Percentiles rank a stretch among this genome's conserved stretches.
Evolutionary conservation across 2,888 invertebrate species (phyloP).

Genomic region (Chrysodeixis includens): DNA sequence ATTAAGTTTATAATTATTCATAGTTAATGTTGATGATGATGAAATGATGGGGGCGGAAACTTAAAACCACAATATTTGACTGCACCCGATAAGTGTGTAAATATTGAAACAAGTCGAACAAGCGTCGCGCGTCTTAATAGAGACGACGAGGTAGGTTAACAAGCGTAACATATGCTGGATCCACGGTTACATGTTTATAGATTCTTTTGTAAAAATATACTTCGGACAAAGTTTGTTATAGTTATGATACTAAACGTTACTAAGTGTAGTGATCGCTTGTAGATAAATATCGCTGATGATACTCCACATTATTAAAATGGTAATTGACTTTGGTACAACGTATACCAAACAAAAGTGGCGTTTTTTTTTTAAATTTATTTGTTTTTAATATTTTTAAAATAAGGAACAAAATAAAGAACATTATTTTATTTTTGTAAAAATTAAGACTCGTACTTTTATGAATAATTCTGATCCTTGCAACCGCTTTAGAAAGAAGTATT

Average conservation of each 20-base stretch:
- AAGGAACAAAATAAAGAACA: too few species aligned
- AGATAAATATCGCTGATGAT: not conserved
- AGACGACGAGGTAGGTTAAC: slow-evolving; percentile 52
- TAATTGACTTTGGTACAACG: not conserved
- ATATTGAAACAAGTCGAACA: slow-evolving; percentile 50
- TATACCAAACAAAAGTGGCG: too few species aligned
- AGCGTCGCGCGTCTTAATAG: slow-evolving; percentile 57
- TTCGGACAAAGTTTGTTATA: slow-evolving; percentile 17
- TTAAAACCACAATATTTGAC: slow-evolving; percentile 23
- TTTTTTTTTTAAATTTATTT: too few species aligned
- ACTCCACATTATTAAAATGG: not conserved
- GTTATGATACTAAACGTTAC: not conserved
- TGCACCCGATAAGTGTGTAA: slow-evolving; percentile 28
- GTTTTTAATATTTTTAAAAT: too few species aligned
- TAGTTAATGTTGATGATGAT: too few species aligned
- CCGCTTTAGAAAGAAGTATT: slow-evolving; percentile 13
- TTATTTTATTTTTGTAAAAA: too few species aligned
- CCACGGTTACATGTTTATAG: slow-evolving; percentile 25
- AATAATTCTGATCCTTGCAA: not conserved
- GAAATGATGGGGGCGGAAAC: slow-evolving; percentile 15
- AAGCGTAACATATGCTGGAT: slow-evolving; percentile 46
- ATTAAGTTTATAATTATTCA: too few species aligned
- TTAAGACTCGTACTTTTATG: too few species aligned
- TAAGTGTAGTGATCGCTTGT: not conserved
- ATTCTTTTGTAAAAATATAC: slow-evolving; percentile 39